Base-by-base conservation (phyloP, 2,113 vertebrate genomes). In the Chauna torquata region DNA sequence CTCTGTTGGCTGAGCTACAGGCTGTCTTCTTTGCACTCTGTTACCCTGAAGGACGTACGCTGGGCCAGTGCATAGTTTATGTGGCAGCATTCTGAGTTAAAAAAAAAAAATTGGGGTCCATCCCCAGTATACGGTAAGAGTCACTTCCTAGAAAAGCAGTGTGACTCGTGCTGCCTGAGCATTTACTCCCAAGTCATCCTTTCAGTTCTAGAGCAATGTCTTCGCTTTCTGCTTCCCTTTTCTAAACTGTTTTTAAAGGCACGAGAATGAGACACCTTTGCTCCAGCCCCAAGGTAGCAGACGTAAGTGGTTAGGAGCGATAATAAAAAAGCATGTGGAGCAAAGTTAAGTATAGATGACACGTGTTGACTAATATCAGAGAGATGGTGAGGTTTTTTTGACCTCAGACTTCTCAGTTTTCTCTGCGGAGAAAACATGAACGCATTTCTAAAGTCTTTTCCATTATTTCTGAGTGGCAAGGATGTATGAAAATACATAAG, bases 381-480 rank as follows among this genome's bases (percentile, higher is more conserved):
- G 57, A 88, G 61, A 54, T 10, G 11, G 28, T 42, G 61, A 84
- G 47, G 38, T 84, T 61, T 65, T 61, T 92, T 92, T 94, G 81
- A 94, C 77, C 61, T 91, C 86, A 45, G 50, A 76, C 30, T 47
- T 74, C 82, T 92, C 49, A 25, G 40, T 81, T 97, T 95, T 93
- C 38, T 88, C 58, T 90, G 86, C 66, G 82, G 78, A 79, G 57
- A 57, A 92, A 96, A 57, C 40, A 72, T 36, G 76, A 69, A 91
- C 47, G 65, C 44, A 65, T 83, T 94, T 94, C 78, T 54, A 66
- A 84, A 54, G 54, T 42, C 40, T 72, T 80, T 92, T 71, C 57
- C 16, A 36, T 82, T 94, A 68, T 68, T 92, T 82, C 27, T 79
- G 70, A 77, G 32, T 47, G 58, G 82, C 42, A 42, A 69, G 38